phyloP scores from a whole-genome alignment of 2,888 invertebrate genomes.

The Drosophila demipolita region DNA sequence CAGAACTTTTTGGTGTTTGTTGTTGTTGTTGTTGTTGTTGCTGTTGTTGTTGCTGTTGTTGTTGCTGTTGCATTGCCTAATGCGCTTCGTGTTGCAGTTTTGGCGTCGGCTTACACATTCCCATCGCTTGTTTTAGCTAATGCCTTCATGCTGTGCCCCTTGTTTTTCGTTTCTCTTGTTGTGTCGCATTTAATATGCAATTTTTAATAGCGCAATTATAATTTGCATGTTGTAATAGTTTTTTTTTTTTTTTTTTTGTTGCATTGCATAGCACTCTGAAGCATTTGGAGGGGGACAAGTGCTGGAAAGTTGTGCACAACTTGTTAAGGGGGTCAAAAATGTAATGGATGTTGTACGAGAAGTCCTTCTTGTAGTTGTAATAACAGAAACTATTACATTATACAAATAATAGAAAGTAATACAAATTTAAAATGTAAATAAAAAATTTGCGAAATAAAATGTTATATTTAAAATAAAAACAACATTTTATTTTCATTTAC shows the following conservation, averaged over 20 bases:
- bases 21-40: constrained; percentile 12
- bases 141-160: constrained; percentile 21
- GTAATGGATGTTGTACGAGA: neutral
- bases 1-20: constrained; percentile 28
- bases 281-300: constrained; percentile 18
- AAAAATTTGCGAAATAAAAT: neutral
- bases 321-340: neutral
- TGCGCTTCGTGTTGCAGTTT: constrained; percentile 49
- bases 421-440: neutral
- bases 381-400: neutral
- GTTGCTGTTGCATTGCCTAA: constrained; percentile 35
- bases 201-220: constrained; percentile 80
- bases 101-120: constrained; percentile 66
- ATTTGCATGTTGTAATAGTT: constrained; percentile 78
- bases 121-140: constrained; percentile 56
- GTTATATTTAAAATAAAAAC: neutral
- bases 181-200: constrained; percentile 77
- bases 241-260: constrained; percentile 20
- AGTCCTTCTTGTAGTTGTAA: constrained; percentile 2
- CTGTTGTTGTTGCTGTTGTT: constrained; percentile 8
- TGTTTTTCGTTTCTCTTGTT: constrained; percentile 33
- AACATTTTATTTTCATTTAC: neutral
- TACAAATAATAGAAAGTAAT: neutral
- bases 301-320: constrained; percentile 22
- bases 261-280: constrained; percentile 41